Conservation (phyloP, 2,888 invertebrate species). For the Liodrosophila aerea region DNA sequence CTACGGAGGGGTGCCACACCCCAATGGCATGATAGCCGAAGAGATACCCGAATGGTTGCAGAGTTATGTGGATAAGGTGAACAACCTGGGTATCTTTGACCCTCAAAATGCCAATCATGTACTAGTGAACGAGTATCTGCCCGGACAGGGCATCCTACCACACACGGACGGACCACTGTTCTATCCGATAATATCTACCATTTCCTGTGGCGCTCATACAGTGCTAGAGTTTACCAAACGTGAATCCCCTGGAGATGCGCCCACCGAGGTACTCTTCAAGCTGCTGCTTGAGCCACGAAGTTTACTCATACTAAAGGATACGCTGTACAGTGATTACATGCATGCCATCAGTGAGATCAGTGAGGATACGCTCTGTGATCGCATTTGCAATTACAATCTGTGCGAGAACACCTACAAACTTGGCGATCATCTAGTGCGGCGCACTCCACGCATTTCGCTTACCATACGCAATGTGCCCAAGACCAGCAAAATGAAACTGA, state of each 20-base stretch:
- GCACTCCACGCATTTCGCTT: conserved; percentile 91
- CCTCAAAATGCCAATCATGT: conserved; percentile 94
- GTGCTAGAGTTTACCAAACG: conserved; percentile 89
- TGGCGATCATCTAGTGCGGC: conserved; percentile 87
- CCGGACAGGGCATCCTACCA: conserved; percentile 98
- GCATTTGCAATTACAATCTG: conserved; percentile 86
- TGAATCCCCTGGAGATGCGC: conserved; percentile 30
- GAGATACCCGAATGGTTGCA: conserved; percentile 93
- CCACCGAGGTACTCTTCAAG: conserved; percentile 85
- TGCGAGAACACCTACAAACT: conserved; percentile 84
- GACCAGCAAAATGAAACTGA: conserved; percentile 89
- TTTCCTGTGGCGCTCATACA: conserved; percentile 95
- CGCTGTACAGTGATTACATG: conserved; percentile 91
- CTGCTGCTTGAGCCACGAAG: conserved; percentile 94
- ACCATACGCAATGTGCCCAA: conserved; percentile 97
- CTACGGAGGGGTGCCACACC: conserved; percentile 97
- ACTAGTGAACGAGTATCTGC: conserved; percentile 95
- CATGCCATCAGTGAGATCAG: conserved; percentile 91
- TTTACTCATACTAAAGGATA: conserved; percentile 91
- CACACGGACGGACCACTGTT: conserved; percentile 98
- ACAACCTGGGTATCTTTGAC: conserved; percentile 85
- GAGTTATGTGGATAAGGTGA: conserved; percentile 87
- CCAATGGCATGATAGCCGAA: conserved; percentile 96
- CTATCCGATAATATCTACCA: conserved; percentile 94
- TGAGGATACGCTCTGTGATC: conserved; percentile 86